phyloP scores from a whole-genome alignment of 2,113 vertebrate genomes.

The Prionailurus bengalensis region DNA sequence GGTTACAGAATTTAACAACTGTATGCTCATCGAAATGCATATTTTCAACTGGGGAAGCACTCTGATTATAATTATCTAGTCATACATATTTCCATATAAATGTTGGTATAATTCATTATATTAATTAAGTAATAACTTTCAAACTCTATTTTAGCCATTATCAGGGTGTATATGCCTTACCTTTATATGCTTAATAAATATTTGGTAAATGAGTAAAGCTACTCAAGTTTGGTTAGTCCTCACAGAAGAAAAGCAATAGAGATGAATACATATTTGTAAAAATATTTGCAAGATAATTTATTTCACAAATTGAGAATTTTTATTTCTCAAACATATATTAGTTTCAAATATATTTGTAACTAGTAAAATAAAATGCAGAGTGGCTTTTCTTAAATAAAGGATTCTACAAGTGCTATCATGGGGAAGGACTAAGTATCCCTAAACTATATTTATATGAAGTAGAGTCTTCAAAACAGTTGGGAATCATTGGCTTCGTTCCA shows the following conservation, averaged over 20 bases:
- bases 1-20: slow-evolving; percentile 13
- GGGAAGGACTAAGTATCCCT: background rate
- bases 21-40: background rate
- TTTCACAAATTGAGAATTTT: slow-evolving; percentile 7
- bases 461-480: background rate
- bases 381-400: background rate
- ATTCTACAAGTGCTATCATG: background rate
- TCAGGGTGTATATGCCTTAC: background rate
- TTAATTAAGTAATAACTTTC: background rate
- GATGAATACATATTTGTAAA: background rate
- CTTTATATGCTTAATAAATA: slow-evolving; percentile 27
- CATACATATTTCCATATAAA: slow-evolving; percentile 29
- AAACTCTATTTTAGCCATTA: slow-evolving; percentile 1
- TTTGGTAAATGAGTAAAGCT: background rate
- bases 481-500: background rate
- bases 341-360: background rate
- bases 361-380: background rate
- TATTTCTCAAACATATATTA: slow-evolving; percentile 3
- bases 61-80: slow-evolving; percentile 26
- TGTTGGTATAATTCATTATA: slow-evolving; percentile 25
- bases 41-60: background rate
- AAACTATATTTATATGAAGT: background rate
- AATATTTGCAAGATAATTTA: background rate
- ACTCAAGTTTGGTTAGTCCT: background rate
- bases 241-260: background rate